Evolutionary conservation across 2,113 vertebrate genomes (phyloP), one percentile per base, ranked within the genome.

Genomic region (Sylvietta virens): DNA sequence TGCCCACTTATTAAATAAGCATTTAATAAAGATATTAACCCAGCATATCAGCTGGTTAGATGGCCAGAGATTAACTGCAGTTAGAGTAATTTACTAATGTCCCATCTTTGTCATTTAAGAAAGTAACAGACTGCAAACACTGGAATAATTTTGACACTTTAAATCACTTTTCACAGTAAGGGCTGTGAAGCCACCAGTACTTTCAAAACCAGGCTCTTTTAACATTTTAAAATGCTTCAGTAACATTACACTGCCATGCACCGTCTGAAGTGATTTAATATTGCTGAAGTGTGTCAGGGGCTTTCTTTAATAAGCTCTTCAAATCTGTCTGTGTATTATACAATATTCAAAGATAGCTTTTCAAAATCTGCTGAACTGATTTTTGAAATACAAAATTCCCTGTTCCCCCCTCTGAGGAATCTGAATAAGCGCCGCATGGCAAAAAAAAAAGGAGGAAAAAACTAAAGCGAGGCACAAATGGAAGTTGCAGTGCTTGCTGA

Each of bases 251-350:
- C 94, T 96, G 96, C 97, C 94, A 92, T 79, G 94, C 90, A 97
- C 97, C 50, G 56, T 97, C 97, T 96, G 94, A 96, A 95, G 96
- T 97, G 97, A 98, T 97, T 98, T 98, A 97, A 97, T 97, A 98
- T 97, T 97, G 96, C 96, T 98, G 96, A 97, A 98, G 97, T 98
- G 93, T 98, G 97, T 98, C 97, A 97, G 94, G 95, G 96, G 96
- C 97, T 97, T 97, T 97, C 91, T 95, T 95, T 98, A 98, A 98
- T 97, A 97, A 98, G 97, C 96, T 97, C 97, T 97, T 97, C 97
- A 98, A 97, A 96, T 97, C 96, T 97, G 96, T 96, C 94, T 86
- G 85, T 95, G 95, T 96, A 97, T 94, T 97, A 97, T 54, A 69
- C 96, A 97, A 97, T 95, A 97, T 95, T 96, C 94, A 96, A 97